Conservation (phyloP, 1,140 invertebrate genomes). For the Aphelenchoides fujianensis region DNA sequence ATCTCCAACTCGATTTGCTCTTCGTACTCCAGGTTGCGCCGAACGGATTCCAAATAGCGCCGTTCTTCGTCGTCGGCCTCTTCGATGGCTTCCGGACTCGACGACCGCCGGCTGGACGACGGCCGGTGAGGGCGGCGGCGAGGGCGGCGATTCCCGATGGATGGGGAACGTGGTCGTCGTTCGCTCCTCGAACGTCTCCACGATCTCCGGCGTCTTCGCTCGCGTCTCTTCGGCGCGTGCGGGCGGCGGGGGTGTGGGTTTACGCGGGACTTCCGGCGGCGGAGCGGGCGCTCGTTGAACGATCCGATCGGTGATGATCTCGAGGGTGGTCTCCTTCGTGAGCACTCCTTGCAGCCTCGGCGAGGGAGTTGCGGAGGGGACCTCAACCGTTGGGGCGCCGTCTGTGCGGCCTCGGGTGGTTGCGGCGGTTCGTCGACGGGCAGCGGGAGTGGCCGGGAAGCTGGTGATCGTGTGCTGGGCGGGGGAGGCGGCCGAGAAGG, state of each 20-base stretch:
- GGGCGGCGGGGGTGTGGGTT: not conserved
- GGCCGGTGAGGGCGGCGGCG: no score
- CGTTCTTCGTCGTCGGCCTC: conserved; percentile 18
- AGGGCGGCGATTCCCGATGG: conserved; percentile 1
- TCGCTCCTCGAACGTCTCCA: not conserved
- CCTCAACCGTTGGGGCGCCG: not conserved
- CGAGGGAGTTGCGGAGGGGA: not conserved
- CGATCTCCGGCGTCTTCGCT: not conserved
- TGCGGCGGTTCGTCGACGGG: not conserved
- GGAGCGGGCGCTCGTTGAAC: not conserved
- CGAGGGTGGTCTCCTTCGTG: conserved; percentile 1
- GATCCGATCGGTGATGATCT: conserved; percentile 1
- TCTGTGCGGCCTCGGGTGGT: not conserved
- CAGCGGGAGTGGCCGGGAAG: not conserved
- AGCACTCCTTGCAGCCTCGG: not conserved
- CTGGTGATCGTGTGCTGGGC: not conserved
- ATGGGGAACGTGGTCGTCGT: not conserved
- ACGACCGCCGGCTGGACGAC: not conserved
- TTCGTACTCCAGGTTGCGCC: conserved; percentile 40
- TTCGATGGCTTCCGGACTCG: not conserved
- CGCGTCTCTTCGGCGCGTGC: not conserved
- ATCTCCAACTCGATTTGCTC: conserved; percentile 39
- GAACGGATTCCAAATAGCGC: conserved; percentile 37
- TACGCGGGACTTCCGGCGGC: not conserved
- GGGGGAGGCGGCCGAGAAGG: conserved; percentile 9